Evolutionary conservation across 2,888 invertebrate genomes (phyloP), one percentile per base, ranked within the genome.

Genomic region (Pollenia angustigena): DNA sequence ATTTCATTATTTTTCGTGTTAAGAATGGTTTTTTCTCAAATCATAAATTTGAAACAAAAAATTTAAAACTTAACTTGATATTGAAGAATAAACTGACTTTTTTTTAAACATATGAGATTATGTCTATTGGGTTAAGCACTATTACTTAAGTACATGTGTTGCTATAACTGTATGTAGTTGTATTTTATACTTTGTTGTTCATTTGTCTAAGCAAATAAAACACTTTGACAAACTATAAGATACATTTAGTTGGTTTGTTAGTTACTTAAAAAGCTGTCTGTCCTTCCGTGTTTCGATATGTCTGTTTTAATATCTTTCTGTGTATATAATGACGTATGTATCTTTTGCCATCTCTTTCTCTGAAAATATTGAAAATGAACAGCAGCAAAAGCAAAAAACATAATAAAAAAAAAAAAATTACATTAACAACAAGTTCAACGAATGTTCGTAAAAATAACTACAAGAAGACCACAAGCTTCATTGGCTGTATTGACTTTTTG

Each of bases 201-300:
- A 87, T 87, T 87, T 87, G 84, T 84, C 84, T 87, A 81, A 84
- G 72, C 84, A 87, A 87, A 87, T 87, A 81, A 84, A 84, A 78
- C 81, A 87, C 84, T 84, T 87, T 84, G 84, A 78, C 84, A 84
- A 81, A 84, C 87, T 87, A 74, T 74, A 81, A 87, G 62, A 84
- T 74, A 80, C 69, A 74, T 81, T 81, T 76, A 84, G 84, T 69
- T 81, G 81, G 84, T 84, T 81, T 74, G 84, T 87, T 84, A 84
- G 84, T 78, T 87, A 81, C 81, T 81, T 71, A 78, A 81, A 32
- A 84, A 62, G 71, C 46, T 50, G 40, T 66, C 64, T n/a, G 58
- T 44, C 48, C 14, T 16, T 56, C 32, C 46, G 42, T 75, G 71
- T 18, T 40, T 52, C 16, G 7, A 9, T 60, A 14, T 44, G 54